A percentile compares a stretch with the other conserved stretches of the same genome.
phyloP scores from a whole-genome alignment of 2,113 vertebrate genomes.

The Martes martes region DNA sequence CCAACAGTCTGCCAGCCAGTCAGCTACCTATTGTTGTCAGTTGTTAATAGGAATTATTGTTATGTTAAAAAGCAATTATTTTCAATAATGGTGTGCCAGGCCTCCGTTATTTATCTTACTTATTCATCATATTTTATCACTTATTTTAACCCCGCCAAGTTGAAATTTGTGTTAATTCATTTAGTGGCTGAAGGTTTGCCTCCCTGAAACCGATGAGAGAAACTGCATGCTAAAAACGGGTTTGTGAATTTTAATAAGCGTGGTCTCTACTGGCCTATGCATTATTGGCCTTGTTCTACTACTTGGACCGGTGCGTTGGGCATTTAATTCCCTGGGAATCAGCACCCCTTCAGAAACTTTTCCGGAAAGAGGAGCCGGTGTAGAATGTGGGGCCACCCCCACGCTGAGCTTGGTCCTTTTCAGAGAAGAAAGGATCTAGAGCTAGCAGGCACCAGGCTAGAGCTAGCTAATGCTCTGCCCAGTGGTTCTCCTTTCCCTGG shows the following conservation, averaged over 20 bases:
- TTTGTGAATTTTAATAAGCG: background rate
- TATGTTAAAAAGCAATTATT: background rate
- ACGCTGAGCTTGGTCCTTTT: background rate
- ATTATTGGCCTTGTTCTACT: background rate
- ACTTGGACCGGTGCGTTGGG: too few relatives aligned
- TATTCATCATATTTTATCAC: background rate
- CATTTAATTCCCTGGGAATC: background rate
- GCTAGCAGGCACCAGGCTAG: background rate
- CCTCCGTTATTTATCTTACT: background rate
- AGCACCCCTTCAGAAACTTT: background rate
- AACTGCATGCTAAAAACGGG: background rate
- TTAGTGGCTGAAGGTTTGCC: background rate
- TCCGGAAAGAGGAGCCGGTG: background rate
- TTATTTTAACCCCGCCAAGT: background rate
- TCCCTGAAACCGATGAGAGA: background rate
- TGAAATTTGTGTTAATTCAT: background rate
- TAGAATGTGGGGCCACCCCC: background rate
- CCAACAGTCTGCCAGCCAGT: too few relatives aligned
- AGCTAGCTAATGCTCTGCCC: background rate
- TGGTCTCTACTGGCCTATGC: background rate
- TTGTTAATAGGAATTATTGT: background rate
- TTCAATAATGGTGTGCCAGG: background rate
- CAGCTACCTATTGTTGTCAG: background rate
- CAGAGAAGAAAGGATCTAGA: background rate
- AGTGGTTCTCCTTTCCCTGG: rapidly evolving